A percentile compares a stretch with the other conserved stretches of the same genome.
Conservation (phyloP, 2,797 vertebrate species). For the Enteromius afrohamiltoni region DNA sequence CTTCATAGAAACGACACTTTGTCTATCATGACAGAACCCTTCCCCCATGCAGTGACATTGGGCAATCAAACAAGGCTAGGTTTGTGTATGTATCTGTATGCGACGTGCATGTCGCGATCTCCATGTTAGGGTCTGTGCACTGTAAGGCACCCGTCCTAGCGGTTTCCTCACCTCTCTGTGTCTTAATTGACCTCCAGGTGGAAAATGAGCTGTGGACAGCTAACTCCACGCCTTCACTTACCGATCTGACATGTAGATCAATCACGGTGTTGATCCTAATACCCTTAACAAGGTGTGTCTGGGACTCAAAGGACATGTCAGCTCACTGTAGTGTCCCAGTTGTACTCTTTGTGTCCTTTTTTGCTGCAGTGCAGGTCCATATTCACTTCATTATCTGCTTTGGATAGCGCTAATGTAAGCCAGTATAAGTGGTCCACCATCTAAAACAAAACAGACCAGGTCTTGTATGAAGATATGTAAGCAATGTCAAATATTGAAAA, state of each 20-base stretch:
- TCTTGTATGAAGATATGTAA: neutral
- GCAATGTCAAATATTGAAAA: conserved; percentile 1
- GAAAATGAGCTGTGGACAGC: conserved; percentile 63
- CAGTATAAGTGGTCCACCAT: neutral
- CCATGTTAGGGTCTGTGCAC: conserved; percentile 26
- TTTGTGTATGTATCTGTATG: conserved; percentile 33
- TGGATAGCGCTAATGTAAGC: neutral
- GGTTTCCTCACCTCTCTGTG: conserved; percentile 50
- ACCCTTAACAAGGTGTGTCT: conserved; percentile 71
- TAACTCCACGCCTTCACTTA: conserved; percentile 65
- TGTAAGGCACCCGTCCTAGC: conserved; percentile 20
- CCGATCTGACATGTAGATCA: conserved; percentile 77
- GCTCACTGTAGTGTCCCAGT: conserved; percentile 43
- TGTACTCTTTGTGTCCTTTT: conserved; percentile 30
- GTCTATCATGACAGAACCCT: conserved; percentile 51
- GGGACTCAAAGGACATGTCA: conserved; percentile 70
- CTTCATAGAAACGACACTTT: conserved; percentile 26
- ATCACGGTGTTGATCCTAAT: conserved; percentile 76
- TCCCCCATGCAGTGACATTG: conserved; percentile 51
- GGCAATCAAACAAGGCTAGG: conserved; percentile 52
- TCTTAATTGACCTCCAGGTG: conserved; percentile 69
- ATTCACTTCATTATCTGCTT: conserved; percentile 40
- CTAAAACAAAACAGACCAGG: neutral
- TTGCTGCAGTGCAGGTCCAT: conserved; percentile 1
- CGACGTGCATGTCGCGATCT: neutral